phyloP scores from a whole-genome alignment of 2,113 vertebrate species.

The Forbesichthys papilliferus region DNA sequence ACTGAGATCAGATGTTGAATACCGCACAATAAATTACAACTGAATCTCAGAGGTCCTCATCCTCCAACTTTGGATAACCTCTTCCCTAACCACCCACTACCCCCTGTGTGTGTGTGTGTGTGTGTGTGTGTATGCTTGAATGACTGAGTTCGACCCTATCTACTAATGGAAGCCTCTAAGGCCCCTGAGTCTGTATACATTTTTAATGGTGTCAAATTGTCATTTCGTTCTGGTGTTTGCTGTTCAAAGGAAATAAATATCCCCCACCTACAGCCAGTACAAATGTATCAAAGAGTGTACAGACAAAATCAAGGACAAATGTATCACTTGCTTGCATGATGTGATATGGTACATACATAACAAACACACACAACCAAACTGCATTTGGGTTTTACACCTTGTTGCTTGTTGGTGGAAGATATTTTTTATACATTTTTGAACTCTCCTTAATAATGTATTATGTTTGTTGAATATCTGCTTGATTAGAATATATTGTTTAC shows the following conservation, averaged over 20 bases:
- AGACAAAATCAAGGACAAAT: constrained; percentile 33
- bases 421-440: background rate
- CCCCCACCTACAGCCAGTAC: constrained; percentile 39
- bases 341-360: constrained; percentile 4
- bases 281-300: constrained; percentile 45
- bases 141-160: constrained; percentile 72
- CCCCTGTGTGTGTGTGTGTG: background rate
- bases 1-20: constrained; percentile 87
- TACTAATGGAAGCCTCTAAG: constrained; percentile 75
- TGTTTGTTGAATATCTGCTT: no score
- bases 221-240: constrained; percentile 67
- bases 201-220: constrained; percentile 77
- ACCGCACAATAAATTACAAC: constrained; percentile 92
- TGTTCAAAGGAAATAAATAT: constrained; percentile 40
- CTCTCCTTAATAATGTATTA: no score
- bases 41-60: constrained; percentile 82
- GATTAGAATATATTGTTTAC: no score
- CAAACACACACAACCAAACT: background rate
- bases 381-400: background rate
- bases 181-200: constrained; percentile 68
- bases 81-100: constrained; percentile 38
- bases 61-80: constrained; percentile 77
- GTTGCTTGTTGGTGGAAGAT: background rate
- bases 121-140: constrained; percentile 37
- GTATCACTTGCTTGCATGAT: background rate